Evolutionary conservation across 2,888 invertebrate species (phyloP), one percentile per base, ranked within the genome.

Genomic region (Dryococelus australis): DNA sequence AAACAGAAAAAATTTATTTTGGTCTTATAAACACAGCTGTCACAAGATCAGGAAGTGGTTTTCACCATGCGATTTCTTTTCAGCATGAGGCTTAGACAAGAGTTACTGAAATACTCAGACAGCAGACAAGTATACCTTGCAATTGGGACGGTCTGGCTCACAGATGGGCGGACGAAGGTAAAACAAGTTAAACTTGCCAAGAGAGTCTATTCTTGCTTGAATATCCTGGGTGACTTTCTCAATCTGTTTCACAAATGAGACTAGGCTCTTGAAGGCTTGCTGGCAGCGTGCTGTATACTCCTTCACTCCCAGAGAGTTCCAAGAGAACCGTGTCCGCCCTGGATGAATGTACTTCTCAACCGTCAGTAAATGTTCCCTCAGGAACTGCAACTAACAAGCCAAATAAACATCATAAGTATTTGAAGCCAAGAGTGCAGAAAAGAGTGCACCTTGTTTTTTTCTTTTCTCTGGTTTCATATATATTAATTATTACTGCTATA

Each of bases 251-350:
- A 96, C 94, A 16, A 96, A 94, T 0, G 96, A 95, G 89, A 93
- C 93, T 8, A 97, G 91, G 43, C 94, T 94, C 89, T 95, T 94
- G 13, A 95, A 91, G 47, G 94, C 93, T 87, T 92, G 91, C 86
- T 93, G 92, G 89, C 96, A 95, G 85, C 93, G 93, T 0, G 92
- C 91, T 4, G 95, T 94, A 91, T 96, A 98, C 88, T 97, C 96
- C 26, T 93, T 93, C 83, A 98, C 97, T 43, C 96, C 96, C 24
- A 98, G 93, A 0, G 97, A 97, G 89, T 96, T 96, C 98, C 98
- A 98, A 84, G 96, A 97, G 87, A 97, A 95, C 47, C 98, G 94
- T 4, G 95, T 96, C 0, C 97, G 93, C 0, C 98, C 98, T 4
- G 97, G 97, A 90, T 97, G 94, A 85, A 97, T 95, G 86, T 95